Evolutionary conservation across 2,888 invertebrate genomes (phyloP), one percentile per base, ranked within the genome.

Genomic region (Norana najaformis): DNA sequence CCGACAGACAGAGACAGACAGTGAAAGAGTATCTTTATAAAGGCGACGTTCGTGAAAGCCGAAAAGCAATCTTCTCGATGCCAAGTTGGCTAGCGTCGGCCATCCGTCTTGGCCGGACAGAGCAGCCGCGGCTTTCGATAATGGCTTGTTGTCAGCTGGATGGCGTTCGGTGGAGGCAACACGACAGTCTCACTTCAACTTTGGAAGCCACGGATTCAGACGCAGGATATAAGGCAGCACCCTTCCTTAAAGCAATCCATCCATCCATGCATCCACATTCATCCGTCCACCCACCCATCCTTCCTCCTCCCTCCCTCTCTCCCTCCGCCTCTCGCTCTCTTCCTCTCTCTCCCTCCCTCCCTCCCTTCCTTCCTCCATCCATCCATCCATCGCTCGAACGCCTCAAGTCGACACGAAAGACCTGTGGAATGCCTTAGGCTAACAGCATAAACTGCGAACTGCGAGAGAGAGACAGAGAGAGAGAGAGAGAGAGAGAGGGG

Each of bases 21-120:
- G 69, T 69, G 69, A n/a, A n/a, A 69, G n/a, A 69, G 69, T 69
- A n/a, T 69, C 69, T 69, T 69, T 69, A n/a, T 69, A 69, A 30
- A 69, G 8, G 69, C n/a, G 69, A 69, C 69, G 69, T n/a, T 69
- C 69, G 69, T 69, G 69, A 69, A 69, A 69, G 69, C 69, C 69
- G 69, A 30, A 69, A 23, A 23, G 85, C 85, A 85, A 85, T 85
- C 85, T 35, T 36, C 35, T 16, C 36, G 36, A 18, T 85, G 85
- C 37, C 85, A 85, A 85, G 85, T 85, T 36, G 85, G 85, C 37
- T 36, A n/a, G 36, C 36, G 37, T 35, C 35, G 35, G 35, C 36
- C 85, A 85, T 85, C 85, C 36, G 36, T 85, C 85, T 85, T 85
- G 35, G 85, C 85, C 35, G 8, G 36, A 6, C n/a, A 35, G 20